These are phyloP conservation scores for Eptatretus atami DNA, from an alignment of 2,797 vertebrate species.

Conservation along the genomic window DNA sequence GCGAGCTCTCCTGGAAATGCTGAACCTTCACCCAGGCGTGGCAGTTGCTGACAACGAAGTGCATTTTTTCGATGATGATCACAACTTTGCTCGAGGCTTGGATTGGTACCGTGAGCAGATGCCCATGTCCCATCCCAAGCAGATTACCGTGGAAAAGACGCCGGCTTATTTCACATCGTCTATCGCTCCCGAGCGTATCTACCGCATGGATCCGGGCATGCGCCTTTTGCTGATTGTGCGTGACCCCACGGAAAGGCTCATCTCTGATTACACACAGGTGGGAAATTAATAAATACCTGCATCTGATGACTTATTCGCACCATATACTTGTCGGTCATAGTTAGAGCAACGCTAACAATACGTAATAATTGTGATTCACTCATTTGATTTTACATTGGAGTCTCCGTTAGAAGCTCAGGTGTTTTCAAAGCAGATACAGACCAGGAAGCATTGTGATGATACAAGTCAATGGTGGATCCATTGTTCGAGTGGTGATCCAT, in stretches of 20 bases:
- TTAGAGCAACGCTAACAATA: too few species aligned
- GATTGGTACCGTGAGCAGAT: conserved; percentile 34
- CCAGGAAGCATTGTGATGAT: too few species aligned
- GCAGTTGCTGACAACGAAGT: conserved; percentile 23
- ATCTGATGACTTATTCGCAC: too few species aligned
- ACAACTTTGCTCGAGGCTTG: conserved; percentile 23
- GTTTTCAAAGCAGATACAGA: too few species aligned
- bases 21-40: conserved; percentile 13
- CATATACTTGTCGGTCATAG: too few species aligned
- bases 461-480: too few species aligned
- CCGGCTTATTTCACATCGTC: conserved; percentile 28
- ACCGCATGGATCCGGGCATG: conserved; percentile 19
- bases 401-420: too few species aligned
- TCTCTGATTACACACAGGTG: conserved; percentile 42
- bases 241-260: conserved; percentile 27
- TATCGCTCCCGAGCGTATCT: conserved; percentile 18
- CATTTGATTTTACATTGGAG: too few species aligned
- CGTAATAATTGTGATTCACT: too few species aligned
- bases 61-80: conserved; percentile 36
- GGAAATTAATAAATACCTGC: too few species aligned
- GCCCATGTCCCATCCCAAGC: conserved; percentile 18
- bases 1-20: conserved; percentile 14
- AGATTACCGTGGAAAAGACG: conserved; percentile 36
- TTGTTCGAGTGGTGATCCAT: too few species aligned
- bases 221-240: conserved; percentile 28